Base-by-base conservation (phyloP, 1,140 invertebrate genomes). In the Trachelipus rathkii region DNA sequence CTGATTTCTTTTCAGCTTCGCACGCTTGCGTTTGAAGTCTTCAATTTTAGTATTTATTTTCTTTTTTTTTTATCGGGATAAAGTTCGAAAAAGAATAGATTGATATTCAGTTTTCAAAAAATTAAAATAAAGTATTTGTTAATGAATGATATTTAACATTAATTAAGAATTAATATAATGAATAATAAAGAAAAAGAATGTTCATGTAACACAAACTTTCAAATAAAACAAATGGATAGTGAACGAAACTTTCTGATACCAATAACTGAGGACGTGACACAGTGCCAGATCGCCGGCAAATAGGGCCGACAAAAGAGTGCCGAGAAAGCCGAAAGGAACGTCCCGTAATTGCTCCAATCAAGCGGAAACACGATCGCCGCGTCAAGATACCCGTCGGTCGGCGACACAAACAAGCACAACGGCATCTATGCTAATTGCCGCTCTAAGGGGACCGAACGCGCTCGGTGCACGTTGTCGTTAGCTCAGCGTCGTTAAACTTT, bases 301-400 rank as follows among this genome's bases (percentile, higher is more conserved):
- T 60, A 19, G 50, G 50, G 50, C 50, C 11, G 50, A 15, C 50
- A 60, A 2, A 15, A 60, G n/a, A n/a, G n/a, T n/a, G n/a, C n/a
- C n/a, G n/a, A 19, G 19, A 60, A 8, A 2, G 11, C 19, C 50
- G 50, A 60, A 60, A 60, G 50, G 19, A 60, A 13, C 11, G 50
- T 60, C 3, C 50, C 11, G 8, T 60, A 60, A 60, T 60, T 60
- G 50, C 50, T 60, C 50, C 50, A 60, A 60, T 60, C 50, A 60
- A 19, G 50, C 50, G 50, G 50, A 60, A 60, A 60, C 50, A 60
- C 50, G 50, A 60, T 60, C 50, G 50, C 50, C 50, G 50, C 50
- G 50, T 60, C 50, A 60, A 60, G 50, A 60, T 60, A 60, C 50
- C 50, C 50, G 50, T 15, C 50, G 50, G 50, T 19, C 50, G 50